These are phyloP conservation scores for Formica aserva DNA, from an alignment of 2,888 invertebrate species.

Conservation along the genomic window DNA sequence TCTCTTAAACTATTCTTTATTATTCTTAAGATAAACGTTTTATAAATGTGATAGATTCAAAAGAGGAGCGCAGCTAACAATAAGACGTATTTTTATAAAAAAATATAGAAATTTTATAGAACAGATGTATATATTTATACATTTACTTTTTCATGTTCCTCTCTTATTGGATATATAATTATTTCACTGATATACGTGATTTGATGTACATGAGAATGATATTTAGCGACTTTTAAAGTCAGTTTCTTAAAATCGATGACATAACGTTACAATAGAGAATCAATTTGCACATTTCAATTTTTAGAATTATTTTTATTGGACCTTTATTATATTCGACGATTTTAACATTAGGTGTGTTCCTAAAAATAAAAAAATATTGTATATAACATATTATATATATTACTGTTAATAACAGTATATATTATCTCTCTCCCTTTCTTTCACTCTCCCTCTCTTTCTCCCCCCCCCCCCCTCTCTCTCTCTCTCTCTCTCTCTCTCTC, in stretches of 20 bases:
- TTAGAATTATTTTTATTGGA: background rate
- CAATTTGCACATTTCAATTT: background rate
- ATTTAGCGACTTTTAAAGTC: conserved; percentile 15
- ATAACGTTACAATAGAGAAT: background rate
- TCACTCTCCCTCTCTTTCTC: no score
- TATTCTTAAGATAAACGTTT: background rate
- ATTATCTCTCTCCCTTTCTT: background rate
- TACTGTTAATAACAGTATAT: background rate
- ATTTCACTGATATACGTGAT: background rate
- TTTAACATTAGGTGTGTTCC: background rate
- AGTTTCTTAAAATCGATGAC: background rate
- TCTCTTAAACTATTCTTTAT: conserved; percentile 2
- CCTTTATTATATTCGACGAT: background rate
- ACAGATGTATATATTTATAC: conserved; percentile 31
- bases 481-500: no score
- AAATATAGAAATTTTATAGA: conserved; percentile 28
- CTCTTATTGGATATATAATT: background rate
- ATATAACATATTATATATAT: background rate
- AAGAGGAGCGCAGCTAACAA: background rate
- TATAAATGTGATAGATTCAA: conserved; percentile 7
- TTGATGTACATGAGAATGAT: background rate
- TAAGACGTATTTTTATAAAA: conserved; percentile 7
- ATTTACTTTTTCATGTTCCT: background rate
- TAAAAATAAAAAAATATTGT: background rate
- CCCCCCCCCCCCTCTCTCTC: no score